Percentiles rank a stretch among this genome's conserved stretches.
Evolutionary conservation across 2,797 vertebrate species (phyloP).

Genomic region (Tenualosa thibaudeaui): DNA sequence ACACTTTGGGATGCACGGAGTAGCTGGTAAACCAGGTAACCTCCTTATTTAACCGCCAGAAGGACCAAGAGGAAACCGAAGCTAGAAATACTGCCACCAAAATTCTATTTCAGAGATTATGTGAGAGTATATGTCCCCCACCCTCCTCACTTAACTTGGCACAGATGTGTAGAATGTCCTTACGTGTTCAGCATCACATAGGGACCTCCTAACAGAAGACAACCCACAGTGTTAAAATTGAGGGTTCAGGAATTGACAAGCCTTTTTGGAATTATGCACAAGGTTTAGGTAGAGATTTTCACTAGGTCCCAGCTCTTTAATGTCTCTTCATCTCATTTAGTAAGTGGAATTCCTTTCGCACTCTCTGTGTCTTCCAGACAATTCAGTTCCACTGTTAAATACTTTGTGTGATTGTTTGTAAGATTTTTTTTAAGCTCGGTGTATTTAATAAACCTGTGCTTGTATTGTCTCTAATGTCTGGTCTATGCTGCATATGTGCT

Average conservation of each 20-base stretch:
- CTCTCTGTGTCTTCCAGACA: slow-evolving; percentile 53
- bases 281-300: slow-evolving; percentile 27
- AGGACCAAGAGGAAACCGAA: slow-evolving; percentile 21
- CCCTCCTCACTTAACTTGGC: slow-evolving; percentile 1
- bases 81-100: slow-evolving; percentile 48
- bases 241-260: slow-evolving; percentile 26
- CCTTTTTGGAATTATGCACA: slow-evolving; percentile 29
- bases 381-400: slow-evolving; percentile 35
- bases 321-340: slow-evolving; percentile 43
- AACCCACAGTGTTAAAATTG: slow-evolving; percentile 1
- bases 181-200: background rate
- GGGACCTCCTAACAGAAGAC: background rate
- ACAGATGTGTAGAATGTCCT: slow-evolving; percentile 2
- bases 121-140: background rate
- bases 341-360: slow-evolving; percentile 27
- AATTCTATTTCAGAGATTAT: slow-evolving; percentile 19
- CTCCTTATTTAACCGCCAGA: slow-evolving; percentile 26
- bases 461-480: slow-evolving; percentile 25
- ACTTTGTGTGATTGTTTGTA: slow-evolving; percentile 40
- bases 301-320: slow-evolving; percentile 34
- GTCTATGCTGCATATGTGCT: background rate
- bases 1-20: slow-evolving; percentile 34
- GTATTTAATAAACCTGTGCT: slow-evolving; percentile 59
- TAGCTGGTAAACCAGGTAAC: slow-evolving; percentile 14
- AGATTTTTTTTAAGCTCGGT: slow-evolving; percentile 35